Evolutionary conservation across 2,888 invertebrate species (phyloP).

Genomic region (Cancer borealis): DNA sequence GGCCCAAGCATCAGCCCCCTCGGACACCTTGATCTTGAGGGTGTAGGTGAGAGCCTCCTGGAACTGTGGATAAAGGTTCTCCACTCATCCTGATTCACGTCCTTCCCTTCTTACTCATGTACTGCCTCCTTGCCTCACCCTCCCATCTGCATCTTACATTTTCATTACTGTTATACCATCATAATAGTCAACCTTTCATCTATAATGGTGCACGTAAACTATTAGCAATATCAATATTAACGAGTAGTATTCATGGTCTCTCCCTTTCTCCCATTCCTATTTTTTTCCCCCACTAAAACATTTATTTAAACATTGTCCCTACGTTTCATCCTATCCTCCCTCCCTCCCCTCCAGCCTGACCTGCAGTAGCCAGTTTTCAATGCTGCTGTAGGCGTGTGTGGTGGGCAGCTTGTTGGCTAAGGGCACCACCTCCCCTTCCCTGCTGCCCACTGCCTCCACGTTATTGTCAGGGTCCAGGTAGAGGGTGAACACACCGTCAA

Average conservation of each 20-base stretch:
- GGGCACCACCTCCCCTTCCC: constrained; percentile 87
- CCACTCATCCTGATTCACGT: not conserved
- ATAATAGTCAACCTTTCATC: no score
- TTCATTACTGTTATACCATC: no score
- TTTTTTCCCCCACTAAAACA: not conserved
- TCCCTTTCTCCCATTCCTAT: not conserved
- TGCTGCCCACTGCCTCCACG: constrained; percentile 88
- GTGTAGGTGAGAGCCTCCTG: constrained; percentile 67
- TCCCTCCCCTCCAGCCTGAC: constrained; percentile 76
- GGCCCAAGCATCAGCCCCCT: constrained; percentile 66
- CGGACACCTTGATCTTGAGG: constrained; percentile 61
- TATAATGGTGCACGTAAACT: no score
- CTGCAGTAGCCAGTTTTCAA: constrained; percentile 87
- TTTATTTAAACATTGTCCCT: not conserved
- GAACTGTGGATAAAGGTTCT: constrained; percentile 44
- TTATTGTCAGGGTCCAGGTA: constrained; percentile 86
- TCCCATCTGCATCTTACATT: no score
- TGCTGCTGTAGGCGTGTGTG: constrained; percentile 85
- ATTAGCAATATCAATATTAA: no score
- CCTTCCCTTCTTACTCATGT: not conserved
- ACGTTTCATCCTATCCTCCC: not conserved
- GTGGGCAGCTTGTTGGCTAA: constrained; percentile 84
- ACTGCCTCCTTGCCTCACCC: no score
- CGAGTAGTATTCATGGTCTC: no score
- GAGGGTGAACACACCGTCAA: constrained; percentile 87